Evolutionary conservation across 2,888 invertebrate species (phyloP), one percentile per base, ranked within the genome.

Genomic region (Diaprepes abbreviatus): DNA sequence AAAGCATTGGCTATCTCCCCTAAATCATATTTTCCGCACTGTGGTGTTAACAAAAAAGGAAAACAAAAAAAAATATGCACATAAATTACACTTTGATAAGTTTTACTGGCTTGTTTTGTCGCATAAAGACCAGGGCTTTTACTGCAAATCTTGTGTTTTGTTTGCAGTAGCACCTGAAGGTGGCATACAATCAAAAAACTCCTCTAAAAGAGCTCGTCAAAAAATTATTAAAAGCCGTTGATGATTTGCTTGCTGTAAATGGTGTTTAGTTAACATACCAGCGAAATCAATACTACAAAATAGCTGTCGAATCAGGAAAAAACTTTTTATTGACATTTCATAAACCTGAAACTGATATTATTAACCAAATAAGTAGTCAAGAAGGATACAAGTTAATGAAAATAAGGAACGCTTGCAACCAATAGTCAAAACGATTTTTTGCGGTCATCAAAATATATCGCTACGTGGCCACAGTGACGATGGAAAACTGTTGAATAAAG

Each of bases 61-160:
- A n/a, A n/a, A 28, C n/a, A n/a, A n/a, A n/a, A n/a, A 48, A 14
- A 48, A 48, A 7, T 12, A 24, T 48, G 24, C 48, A 17, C 48
- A 48, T 3, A 24, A 48, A 19, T 48, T 19, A 6, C 48, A 48
- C 12, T 12, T 48, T 28, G 28, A 28, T 28, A 48, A 48, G 14
- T 48, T 48, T 48, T 12, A 48, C 12, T 48, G 48, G 19, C 28
- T 48, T 24, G 28, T 28, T n/a, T 48, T 24, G 21, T 48, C 48
- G 16, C 16, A 48, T 12, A 16, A 48, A 28, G 21, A 48, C 48
- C 48, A n/a, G n/a, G n/a, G n/a, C n/a, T n/a, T 48, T 2, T 48
- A 24, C 17, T 48, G 48, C 19, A 48, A 48, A 48, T 48, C 16
- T 28, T 48, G 48, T 48, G 19, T 14, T 5, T 24, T 48, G 28